These are phyloP conservation scores for Scomber scombrus DNA, from an alignment of 2,113 vertebrate genomes.

Conservation along the genomic window DNA sequence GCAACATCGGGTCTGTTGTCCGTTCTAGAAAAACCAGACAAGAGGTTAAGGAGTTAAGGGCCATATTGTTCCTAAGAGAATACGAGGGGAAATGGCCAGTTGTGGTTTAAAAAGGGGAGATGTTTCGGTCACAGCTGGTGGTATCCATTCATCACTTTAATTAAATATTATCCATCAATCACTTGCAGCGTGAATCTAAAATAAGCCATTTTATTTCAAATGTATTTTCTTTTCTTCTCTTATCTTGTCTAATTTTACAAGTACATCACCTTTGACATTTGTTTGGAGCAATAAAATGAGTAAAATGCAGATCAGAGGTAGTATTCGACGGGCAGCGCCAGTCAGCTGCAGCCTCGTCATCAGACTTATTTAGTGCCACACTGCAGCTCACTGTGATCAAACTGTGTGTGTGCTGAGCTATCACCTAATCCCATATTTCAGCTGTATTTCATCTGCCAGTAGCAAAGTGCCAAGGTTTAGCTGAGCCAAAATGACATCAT, in stretches of 20 bases:
- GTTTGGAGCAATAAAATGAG: neutral
- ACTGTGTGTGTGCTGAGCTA: neutral
- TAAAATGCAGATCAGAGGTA: neutral
- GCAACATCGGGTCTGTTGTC: slow-evolving; percentile 50
- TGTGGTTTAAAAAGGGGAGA: slow-evolving; percentile 41
- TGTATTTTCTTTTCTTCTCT: neutral
- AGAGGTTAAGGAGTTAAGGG: slow-evolving; percentile 50
- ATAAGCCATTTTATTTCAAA: neutral
- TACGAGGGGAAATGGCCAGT: slow-evolving; percentile 55
- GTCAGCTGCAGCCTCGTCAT: neutral
- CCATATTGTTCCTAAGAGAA: slow-evolving; percentile 69
- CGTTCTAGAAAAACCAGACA: slow-evolving; percentile 67
- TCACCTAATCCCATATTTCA: slow-evolving; percentile 25
- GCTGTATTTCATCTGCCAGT: slow-evolving; percentile 49
- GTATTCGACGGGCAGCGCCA: neutral
- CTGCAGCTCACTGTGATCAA: slow-evolving; percentile 30
- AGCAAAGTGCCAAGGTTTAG: slow-evolving; percentile 11
- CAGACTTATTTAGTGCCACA: slow-evolving; percentile 11
- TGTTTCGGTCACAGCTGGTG: slow-evolving; percentile 53
- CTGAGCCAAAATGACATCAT: slow-evolving; percentile 51
- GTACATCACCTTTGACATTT: neutral
- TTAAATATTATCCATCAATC: slow-evolving; percentile 12
- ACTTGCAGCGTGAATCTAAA: neutral
- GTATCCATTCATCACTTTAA: slow-evolving; percentile 16
- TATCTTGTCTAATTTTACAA: neutral